Evolutionary conservation across 2,113 vertebrate species (phyloP), one percentile per base, ranked within the genome.

Genomic region (Buteo buteo): DNA sequence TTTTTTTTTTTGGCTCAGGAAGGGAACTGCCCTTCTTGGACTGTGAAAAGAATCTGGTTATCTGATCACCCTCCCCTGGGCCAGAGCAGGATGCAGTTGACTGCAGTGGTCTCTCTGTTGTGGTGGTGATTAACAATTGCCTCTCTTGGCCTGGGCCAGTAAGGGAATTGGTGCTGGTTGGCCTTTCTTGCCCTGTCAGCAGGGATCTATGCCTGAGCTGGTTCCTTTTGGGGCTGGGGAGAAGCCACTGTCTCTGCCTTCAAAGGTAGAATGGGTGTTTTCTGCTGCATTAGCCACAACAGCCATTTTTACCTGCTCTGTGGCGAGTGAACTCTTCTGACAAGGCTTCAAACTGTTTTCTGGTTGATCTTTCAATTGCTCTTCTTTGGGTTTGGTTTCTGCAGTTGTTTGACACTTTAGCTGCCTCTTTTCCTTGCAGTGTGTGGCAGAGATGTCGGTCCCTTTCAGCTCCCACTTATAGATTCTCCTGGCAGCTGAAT

Each of bases 301-400:
- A 82, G 83, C 80, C 7, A 0, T 80, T 80, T 83, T 70, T 50
- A 73, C 45, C 73, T 47, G 64, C 81, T 93, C 50, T 3, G 11
- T 87, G 78, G 59, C 2, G 1, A 64, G 44, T 24, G 47, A 96
- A 40, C 74, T 73, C 65, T 96, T 94, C 55, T 81, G 89, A 93
- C 78, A 85, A 93, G 93, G 87, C 84, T 95, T 86, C 91, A 70
- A 86, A 70, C 93, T 88, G 57, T 91, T 88, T 45, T 82, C 82
- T 91, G 88, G 38, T 87, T 83, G 57, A 77, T 92, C 65, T 76
- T 86, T 90, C 79, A 55, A 32, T 77, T 74, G 71, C 25, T 90
- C 25, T 73, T 81, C 71, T 90, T 82, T 20, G 82, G 45, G 58
- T 90, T 90, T 82, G 88, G 61, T 88, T 93, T 91, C 94, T 91